Evolutionary conservation across 2,888 invertebrate genomes (phyloP).

Genomic region (Empis livida): DNA sequence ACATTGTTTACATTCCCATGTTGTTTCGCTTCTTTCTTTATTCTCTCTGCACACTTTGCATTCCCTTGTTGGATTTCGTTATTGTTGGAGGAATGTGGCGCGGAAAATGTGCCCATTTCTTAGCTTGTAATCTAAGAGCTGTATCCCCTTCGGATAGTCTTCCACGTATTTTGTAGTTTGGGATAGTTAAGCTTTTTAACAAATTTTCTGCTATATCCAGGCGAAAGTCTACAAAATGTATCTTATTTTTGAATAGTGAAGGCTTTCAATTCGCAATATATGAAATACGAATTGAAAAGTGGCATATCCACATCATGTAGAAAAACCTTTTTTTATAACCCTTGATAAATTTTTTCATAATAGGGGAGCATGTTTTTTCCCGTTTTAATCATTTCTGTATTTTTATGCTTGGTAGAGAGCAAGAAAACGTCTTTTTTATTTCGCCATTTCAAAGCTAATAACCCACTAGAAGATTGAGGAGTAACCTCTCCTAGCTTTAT

Average conservation of each 20-base stretch:
- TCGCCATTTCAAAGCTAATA: slow-evolving; percentile 4
- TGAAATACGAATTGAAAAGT: background rate
- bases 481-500: slow-evolving; percentile 2
- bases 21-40: background rate
- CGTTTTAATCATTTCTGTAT: slow-evolving; percentile 1
- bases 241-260: no score
- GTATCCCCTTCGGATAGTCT: background rate
- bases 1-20: slow-evolving; percentile 1
- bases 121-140: background rate
- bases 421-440: slow-evolving; percentile 3
- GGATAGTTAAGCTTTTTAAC: background rate
- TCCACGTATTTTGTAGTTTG: background rate
- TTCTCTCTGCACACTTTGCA: background rate
- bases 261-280: slow-evolving; percentile 1
- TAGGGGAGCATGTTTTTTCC: slow-evolving; percentile 4
- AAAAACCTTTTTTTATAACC: slow-evolving; percentile 3
- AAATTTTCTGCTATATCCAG: slow-evolving; percentile 1
- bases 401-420: slow-evolving; percentile 2
- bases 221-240: no score
- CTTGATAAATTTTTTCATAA: slow-evolving; percentile 3
- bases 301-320: slow-evolving; percentile 3
- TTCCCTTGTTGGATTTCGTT: no score
- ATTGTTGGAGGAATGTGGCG: background rate
- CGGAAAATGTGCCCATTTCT: slow-evolving; percentile 2
- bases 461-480: background rate